A percentile compares a stretch with the other conserved stretches of the same genome.
These are phyloP conservation scores for Parnassius mnemosyne DNA, from an alignment of 2,888 invertebrate species.

Conservation along the genomic window DNA sequence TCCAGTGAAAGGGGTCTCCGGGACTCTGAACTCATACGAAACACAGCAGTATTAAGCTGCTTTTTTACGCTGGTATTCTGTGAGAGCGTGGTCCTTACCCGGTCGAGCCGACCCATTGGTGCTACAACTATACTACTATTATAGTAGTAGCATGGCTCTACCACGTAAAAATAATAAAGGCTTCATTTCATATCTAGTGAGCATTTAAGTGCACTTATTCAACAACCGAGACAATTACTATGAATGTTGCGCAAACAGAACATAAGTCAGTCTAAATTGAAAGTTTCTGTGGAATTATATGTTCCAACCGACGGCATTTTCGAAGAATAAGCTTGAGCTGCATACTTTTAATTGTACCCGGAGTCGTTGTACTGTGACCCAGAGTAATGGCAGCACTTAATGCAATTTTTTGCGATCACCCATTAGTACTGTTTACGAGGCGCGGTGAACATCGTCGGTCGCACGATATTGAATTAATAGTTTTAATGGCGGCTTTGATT, in stretches of 20 bases:
- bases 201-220: too few species aligned
- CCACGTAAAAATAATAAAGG: too few species aligned
- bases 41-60: too few species aligned
- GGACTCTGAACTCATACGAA: too few species aligned
- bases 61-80: too few species aligned
- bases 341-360: conserved; percentile 33
- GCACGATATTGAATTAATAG: conserved; percentile 30
- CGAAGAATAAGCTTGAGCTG: conserved; percentile 10
- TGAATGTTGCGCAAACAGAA: neutral
- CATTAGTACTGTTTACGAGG: conserved; percentile 58
- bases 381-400: conserved; percentile 52
- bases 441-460: conserved; percentile 43
- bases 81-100: too few species aligned
- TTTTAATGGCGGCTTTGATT: conserved; percentile 22
- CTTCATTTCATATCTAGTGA: too few species aligned
- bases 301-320: conserved; percentile 25
- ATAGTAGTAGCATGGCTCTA: too few species aligned
- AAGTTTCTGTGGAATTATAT: conserved; percentile 13
- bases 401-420: conserved; percentile 48
- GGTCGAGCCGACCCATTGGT: too few species aligned
- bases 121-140: too few species aligned
- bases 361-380: conserved; percentile 57
- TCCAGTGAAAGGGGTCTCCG: too few species aligned
- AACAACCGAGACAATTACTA: too few species aligned
- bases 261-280: neutral